Base-by-base conservation (phyloP, 1,140 invertebrate species). In the Chironomus tepperi region DNA sequence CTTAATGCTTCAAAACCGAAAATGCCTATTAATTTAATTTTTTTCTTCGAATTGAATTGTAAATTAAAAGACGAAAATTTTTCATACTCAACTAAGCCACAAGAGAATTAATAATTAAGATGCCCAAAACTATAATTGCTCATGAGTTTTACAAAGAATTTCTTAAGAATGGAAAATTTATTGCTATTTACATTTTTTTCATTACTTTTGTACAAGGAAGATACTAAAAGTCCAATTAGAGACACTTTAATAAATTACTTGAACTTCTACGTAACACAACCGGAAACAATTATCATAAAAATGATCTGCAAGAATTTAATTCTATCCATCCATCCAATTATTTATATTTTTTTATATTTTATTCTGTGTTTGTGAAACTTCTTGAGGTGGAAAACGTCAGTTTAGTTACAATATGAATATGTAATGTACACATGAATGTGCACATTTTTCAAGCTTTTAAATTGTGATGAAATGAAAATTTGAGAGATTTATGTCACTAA, bases 201-300 rank as follows among this genome's bases (percentile, higher is more conserved):
- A n/a, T 15, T n/a, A 12, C 47, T 70, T 6, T 7, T 21, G 65
- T 16, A 8, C 19, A 18, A 70, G 19, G 65, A 70, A 70, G 16
- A 70, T 21, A 70, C 65, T 70, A 70, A 70, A 70, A 70, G 65
- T 70, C 65, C 65, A 70, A 70, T 70, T 70, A 70, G 65, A 70
- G 65, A 70, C 65, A 70, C 65, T 70, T 70, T 70, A 70, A 70
- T 70, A 70, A 70, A 70, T 70, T 70, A 70, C 65, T 19, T 18
- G 24, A 34, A 34, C 24, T 18, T 70, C 19, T 70, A 19, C 9
- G 18, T 70, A 18, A 9, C 47, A 57, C 47, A n/a, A 57, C 65
- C 65, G 65, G 65, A 70, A 70, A 19, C 65, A 70, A 70, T 70
- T 70, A 70, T 70, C 65, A 70, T 70, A 70, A 70, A 57, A 70